Base-by-base conservation (phyloP, 2,797 vertebrate species). In the Cirrhinus molitorella region DNA sequence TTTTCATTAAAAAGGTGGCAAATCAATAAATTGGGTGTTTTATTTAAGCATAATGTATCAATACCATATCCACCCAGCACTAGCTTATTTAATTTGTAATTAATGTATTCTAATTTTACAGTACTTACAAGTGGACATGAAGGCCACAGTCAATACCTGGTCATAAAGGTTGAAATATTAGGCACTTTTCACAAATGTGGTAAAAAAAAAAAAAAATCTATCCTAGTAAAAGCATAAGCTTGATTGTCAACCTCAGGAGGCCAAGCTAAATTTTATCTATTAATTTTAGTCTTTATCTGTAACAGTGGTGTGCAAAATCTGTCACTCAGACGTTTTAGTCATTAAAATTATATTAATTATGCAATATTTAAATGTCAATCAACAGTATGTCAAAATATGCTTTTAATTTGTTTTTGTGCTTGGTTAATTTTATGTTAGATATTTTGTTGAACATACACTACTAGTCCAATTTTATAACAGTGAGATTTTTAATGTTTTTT, bases 21-120 rank as follows among this genome's bases (percentile, higher is more conserved):
- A 80, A 76, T 86, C 53, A 76, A 63, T 83, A 76, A 80, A 83
- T 49, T 79, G 23, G 49, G 59, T 75, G 81, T 74, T 83, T 83
- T 86, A 73, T 79, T 79, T 25, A 73, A 81, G 16, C n/a, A 37
- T 23, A 34, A 13, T 8, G 21, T 63, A 16, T 73, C 5, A 17
- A 17, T 67, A 40, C 21, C n/a, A 17, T 65, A 37, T 65, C 13
- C 28, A 49, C 25, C 10, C 53, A 31, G 45, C 21, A 49, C 16
- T 37, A 49, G 79, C 34, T 43, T 28, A 51, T 79, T 31, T n/a
- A 53, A 13, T 79, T 79, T 79, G 21, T 68, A 17, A 31, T 73
- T 34, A 0, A 74, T 37, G 17, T 47, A 1, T 47, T 34, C 2
- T 71, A 1, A 4, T 34, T 53, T 73, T 34, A 43, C 40, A 9